Conservation (phyloP, 2,113 vertebrate genomes). For the Scatophagus argus region DNA sequence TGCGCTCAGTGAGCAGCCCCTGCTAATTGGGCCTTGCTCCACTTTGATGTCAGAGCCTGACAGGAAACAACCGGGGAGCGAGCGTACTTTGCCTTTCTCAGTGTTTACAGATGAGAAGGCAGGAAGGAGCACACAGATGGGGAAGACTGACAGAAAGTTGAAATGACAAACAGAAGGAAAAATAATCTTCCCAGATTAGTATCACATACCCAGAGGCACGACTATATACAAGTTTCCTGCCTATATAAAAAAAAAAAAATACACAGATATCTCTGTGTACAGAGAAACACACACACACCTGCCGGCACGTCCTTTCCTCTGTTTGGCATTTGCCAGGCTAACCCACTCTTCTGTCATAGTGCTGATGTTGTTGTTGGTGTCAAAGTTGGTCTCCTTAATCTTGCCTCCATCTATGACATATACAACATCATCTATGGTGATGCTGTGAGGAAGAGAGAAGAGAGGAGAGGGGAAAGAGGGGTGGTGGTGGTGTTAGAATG, state of each 20-base stretch:
- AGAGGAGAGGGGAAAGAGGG: not conserved
- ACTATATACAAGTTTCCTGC: not conserved
- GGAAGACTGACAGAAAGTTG: constrained; percentile 29
- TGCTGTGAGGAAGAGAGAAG: constrained; percentile 81
- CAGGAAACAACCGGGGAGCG: constrained; percentile 50
- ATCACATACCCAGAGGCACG: not conserved
- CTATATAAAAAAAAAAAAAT: constrained; percentile 19
- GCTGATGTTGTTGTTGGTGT: constrained; percentile 98
- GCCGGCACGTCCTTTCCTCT: constrained; percentile 96
- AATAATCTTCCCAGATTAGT: constrained; percentile 31
- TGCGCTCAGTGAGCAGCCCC: constrained; percentile 40
- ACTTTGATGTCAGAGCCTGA: constrained; percentile 52
- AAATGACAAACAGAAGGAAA: constrained; percentile 22
- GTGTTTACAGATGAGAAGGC: constrained; percentile 37
- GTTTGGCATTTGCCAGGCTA: constrained; percentile 96
- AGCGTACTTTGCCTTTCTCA: constrained; percentile 30
- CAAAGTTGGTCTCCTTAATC: constrained; percentile 98
- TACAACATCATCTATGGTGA: constrained; percentile 98
- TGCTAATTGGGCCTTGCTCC: constrained; percentile 67
- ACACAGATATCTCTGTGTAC: not conserved
- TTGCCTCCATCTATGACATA: constrained; percentile 98
- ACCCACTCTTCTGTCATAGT: constrained; percentile 98
- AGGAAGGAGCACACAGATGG: constrained; percentile 1
- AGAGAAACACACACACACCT: constrained; percentile 82
- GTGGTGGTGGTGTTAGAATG: too few species aligned